These are phyloP conservation scores for Tethea ocularis DNA, from an alignment of 2,888 invertebrate species.

Conservation along the genomic window DNA sequence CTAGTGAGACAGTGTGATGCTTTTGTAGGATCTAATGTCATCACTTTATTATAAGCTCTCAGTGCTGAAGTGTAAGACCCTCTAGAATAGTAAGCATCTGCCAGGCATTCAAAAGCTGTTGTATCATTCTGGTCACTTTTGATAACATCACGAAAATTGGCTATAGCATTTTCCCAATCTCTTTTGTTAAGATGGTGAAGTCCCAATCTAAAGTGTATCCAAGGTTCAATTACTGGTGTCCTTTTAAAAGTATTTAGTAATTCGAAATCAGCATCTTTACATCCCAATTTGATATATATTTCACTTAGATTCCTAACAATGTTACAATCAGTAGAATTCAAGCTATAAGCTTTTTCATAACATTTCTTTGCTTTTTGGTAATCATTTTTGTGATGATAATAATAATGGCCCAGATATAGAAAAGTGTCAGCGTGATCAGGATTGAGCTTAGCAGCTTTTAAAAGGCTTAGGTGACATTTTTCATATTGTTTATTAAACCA, in stretches of 20 bases:
- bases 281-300: constrained; percentile 87
- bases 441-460: constrained; percentile 89
- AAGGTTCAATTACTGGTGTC: constrained; percentile 82
- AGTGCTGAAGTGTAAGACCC: constrained; percentile 96
- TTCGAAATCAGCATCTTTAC: constrained; percentile 86
- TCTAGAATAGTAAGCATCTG: constrained; percentile 94
- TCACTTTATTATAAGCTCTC: constrained; percentile 91
- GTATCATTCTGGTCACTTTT: constrained; percentile 87
- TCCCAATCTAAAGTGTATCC: constrained; percentile 94
- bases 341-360: constrained; percentile 91
- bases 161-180: constrained; percentile 89
- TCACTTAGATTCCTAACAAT: constrained; percentile 90
- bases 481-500: constrained; percentile 84
- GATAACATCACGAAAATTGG: constrained; percentile 89
- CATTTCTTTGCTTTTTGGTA: constrained; percentile 91
- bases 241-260: constrained; percentile 81
- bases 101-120: constrained; percentile 94
- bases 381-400: constrained; percentile 84
- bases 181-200: constrained; percentile 89
- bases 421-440: constrained; percentile 90
- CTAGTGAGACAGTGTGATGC: constrained; percentile 88
- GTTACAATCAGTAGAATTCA: constrained; percentile 86
- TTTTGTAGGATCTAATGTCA: constrained; percentile 85
- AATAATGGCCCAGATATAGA: constrained; percentile 90
- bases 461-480: constrained; percentile 85